A percentile compares a stretch with the other conserved stretches of the same genome.
phyloP scores from a whole-genome alignment of 2,113 vertebrate genomes.

The Pimephales promelas region DNA sequence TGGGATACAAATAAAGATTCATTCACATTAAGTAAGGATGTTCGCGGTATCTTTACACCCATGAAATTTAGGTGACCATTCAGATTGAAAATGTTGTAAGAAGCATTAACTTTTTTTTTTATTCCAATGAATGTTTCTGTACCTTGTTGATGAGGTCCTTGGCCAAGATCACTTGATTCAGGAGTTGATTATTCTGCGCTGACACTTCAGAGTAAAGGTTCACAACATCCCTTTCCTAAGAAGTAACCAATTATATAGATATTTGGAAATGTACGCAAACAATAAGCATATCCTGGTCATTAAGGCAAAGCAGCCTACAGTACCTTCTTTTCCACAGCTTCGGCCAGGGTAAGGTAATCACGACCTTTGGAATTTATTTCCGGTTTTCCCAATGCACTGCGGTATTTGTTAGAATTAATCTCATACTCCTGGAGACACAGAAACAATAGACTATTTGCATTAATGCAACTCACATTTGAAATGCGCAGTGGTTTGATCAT shows the following conservation, averaged over 20 bases:
- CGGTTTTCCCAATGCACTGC: constrained; percentile 72
- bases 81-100: not conserved
- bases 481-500: not conserved
- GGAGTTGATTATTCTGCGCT: constrained; percentile 80
- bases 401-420: constrained; percentile 80
- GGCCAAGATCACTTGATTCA: constrained; percentile 81
- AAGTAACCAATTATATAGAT: not conserved
- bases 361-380: constrained; percentile 68
- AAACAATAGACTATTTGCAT: constrained; percentile 8
- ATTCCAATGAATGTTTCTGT: not conserved
- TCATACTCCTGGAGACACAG: constrained; percentile 83
- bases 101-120: not conserved
- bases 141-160: constrained; percentile 84
- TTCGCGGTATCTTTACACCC: not conserved
- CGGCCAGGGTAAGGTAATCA: constrained; percentile 74
- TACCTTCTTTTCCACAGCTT: constrained; percentile 86
- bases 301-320: constrained; percentile 19
- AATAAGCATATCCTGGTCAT: not conserved
- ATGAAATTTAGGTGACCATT: not conserved
- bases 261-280: not conserved
- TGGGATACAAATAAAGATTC: constrained; percentile 6
- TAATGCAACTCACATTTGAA: not conserved
- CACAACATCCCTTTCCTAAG: constrained; percentile 82
- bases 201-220: constrained; percentile 80
- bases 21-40: not conserved